phyloP scores from a whole-genome alignment of 1,140 invertebrate genomes.

The Eubasilissa regina region DNA sequence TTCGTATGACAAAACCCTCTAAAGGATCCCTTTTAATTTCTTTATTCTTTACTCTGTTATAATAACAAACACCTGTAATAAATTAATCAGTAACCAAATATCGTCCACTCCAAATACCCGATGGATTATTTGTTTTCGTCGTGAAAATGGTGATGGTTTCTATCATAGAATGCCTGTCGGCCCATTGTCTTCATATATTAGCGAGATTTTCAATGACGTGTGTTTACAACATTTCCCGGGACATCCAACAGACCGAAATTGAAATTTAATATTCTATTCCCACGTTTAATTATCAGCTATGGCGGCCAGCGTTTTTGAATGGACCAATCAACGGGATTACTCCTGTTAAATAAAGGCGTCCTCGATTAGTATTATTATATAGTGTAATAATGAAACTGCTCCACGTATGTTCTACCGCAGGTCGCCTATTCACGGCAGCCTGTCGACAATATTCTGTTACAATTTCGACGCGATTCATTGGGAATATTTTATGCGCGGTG shows the following conservation, averaged over 20 bases:
- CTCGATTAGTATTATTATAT: slow-evolving; percentile 33
- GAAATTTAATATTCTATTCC: slow-evolving; percentile 54
- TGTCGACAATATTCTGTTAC: slow-evolving; percentile 5
- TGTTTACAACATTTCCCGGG: slow-evolving; percentile 33
- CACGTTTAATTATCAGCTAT: slow-evolving; percentile 50
- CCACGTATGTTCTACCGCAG: background rate
- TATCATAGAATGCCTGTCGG: too few relatives aligned
- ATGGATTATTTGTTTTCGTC: too few relatives aligned
- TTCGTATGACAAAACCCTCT: too few relatives aligned
- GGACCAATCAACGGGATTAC: slow-evolving; percentile 33
- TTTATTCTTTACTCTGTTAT: too few relatives aligned
- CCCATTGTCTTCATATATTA: slow-evolving; percentile 6
- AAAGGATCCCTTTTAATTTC: too few relatives aligned
- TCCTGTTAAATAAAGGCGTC: slow-evolving; percentile 39
- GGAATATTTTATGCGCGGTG: slow-evolving; percentile 21
- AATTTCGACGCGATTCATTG: background rate
- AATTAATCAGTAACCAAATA: too few relatives aligned
- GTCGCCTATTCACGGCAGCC: background rate
- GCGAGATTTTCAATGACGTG: slow-evolving; percentile 10
- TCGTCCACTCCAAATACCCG: too few relatives aligned
- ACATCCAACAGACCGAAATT: slow-evolving; percentile 39
- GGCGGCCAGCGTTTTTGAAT: slow-evolving; percentile 5
- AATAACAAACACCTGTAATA: too few relatives aligned
- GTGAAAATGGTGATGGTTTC: too few relatives aligned
- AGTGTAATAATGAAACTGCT: slow-evolving; percentile 47